These are phyloP conservation scores for Cheilinus undulatus DNA, from an alignment of 2,113 vertebrate genomes.

Conservation along the genomic window DNA sequence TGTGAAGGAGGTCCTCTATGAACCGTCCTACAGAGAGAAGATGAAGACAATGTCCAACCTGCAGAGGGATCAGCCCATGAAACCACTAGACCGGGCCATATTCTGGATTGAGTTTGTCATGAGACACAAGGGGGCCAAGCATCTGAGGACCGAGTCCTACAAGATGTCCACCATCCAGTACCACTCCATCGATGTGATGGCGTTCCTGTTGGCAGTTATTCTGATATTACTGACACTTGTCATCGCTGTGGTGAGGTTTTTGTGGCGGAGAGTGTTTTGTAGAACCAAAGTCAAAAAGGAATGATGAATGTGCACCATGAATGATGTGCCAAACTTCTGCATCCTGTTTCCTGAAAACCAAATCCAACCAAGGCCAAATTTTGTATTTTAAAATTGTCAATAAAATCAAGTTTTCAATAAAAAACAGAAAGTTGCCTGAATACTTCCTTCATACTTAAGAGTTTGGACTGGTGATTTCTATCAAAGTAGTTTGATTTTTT, in stretches of 20 bases:
- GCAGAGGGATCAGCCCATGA: conserved; percentile 70
- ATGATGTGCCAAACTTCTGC: too few species aligned
- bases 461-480: too few species aligned
- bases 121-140: conserved; percentile 72
- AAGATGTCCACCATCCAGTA: conserved; percentile 71
- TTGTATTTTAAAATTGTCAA: too few species aligned
- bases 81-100: conserved; percentile 66
- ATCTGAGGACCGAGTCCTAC: conserved; percentile 72
- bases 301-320: not conserved
- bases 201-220: conserved; percentile 41
- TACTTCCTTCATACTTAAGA: too few species aligned
- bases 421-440: too few species aligned
- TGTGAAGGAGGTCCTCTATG: conserved; percentile 62
- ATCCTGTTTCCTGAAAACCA: not conserved
- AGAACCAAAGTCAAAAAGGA: conserved; percentile 60
- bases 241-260: conserved; percentile 7
- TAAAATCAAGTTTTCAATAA: too few species aligned
- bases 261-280: conserved; percentile 45
- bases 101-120: conserved; percentile 80
- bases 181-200: conserved; percentile 59
- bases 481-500: too few species aligned
- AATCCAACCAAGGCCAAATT: too few species aligned
- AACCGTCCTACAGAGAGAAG: conserved; percentile 64
- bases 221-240: not conserved
- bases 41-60: conserved; percentile 68